Conservation (phyloP, 2,113 vertebrate genomes). For the Neodon shergylaensis region DNA sequence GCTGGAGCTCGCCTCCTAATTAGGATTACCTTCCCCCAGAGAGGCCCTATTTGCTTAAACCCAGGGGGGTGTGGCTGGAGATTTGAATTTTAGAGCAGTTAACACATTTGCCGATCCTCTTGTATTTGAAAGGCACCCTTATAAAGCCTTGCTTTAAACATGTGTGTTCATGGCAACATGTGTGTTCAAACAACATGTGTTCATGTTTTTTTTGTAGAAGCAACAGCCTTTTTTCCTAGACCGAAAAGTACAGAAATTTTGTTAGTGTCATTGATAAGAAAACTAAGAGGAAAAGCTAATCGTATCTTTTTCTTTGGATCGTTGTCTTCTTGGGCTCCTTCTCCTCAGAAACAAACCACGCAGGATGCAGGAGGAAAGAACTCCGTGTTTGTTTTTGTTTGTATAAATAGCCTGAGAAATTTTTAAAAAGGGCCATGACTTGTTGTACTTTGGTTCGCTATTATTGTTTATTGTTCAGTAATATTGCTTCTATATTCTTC, state of each 20-base stretch:
- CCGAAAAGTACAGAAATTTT: not conserved
- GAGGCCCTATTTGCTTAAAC: constrained; percentile 37
- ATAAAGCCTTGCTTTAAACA: not conserved
- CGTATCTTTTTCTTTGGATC: not conserved
- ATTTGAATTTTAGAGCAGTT: constrained; percentile 63
- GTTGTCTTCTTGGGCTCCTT: not conserved
- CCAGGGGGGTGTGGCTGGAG: not conserved
- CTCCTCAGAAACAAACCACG: not conserved
- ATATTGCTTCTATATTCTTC: not conserved
- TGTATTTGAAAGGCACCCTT: not conserved
- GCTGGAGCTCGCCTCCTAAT: not conserved
- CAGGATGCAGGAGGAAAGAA: not conserved
- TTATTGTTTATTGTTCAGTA: constrained; percentile 65
- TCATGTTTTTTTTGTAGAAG: not conserved
- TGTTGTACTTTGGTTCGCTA: not conserved
- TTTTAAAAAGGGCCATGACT: fast-evolving
- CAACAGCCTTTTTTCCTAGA: not conserved
- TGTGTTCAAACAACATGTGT: not conserved
- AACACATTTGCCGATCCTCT: not conserved
- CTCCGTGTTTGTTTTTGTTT: constrained; percentile 9
- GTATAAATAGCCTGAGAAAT: constrained; percentile 31
- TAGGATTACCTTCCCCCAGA: constrained; percentile 36
- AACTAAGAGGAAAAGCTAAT: not conserved
- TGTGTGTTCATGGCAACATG: not conserved
- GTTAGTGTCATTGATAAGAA: not conserved